Evolutionary conservation across 2,113 vertebrate genomes (phyloP).

Genomic region (Toxotes chatareus): DNA sequence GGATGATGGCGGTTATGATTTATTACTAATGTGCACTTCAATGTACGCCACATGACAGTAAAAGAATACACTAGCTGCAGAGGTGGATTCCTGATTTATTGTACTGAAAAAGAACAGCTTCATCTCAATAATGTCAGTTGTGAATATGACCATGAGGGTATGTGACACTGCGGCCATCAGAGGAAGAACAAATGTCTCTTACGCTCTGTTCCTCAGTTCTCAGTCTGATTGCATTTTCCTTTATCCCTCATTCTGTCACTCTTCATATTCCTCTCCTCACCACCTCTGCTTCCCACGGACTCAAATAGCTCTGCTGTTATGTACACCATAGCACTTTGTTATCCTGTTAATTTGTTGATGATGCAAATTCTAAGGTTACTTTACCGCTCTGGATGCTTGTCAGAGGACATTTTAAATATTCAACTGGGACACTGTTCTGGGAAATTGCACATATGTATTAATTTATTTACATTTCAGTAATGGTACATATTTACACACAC

Average conservation of each 20-base stretch:
- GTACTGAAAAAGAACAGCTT: conserved; percentile 6
- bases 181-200: conserved; percentile 18
- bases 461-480: conserved; percentile 43
- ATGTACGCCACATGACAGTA: conserved; percentile 1
- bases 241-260: conserved; percentile 49
- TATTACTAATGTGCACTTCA: conserved; percentile 24
- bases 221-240: conserved; percentile 20
- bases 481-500: conserved; percentile 20
- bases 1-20: conserved; percentile 13
- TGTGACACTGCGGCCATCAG: conserved; percentile 22
- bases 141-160: conserved; percentile 23
- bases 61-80: neutral
- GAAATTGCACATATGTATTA: conserved; percentile 6
- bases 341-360: conserved; percentile 54
- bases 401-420: conserved; percentile 36
- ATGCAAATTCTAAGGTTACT: conserved; percentile 60
- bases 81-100: conserved; percentile 3
- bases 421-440: conserved; percentile 8
- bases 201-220: neutral
- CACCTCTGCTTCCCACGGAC: conserved; percentile 34
- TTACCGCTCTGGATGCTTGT: conserved; percentile 23
- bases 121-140: conserved; percentile 28
- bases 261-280: conserved; percentile 25
- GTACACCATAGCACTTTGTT: conserved; percentile 37
- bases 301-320: conserved; percentile 19